Percentiles rank a stretch among this genome's conserved stretches.
Conservation (phyloP, 2,797 vertebrate species). For the Pitangus sulphuratus region DNA sequence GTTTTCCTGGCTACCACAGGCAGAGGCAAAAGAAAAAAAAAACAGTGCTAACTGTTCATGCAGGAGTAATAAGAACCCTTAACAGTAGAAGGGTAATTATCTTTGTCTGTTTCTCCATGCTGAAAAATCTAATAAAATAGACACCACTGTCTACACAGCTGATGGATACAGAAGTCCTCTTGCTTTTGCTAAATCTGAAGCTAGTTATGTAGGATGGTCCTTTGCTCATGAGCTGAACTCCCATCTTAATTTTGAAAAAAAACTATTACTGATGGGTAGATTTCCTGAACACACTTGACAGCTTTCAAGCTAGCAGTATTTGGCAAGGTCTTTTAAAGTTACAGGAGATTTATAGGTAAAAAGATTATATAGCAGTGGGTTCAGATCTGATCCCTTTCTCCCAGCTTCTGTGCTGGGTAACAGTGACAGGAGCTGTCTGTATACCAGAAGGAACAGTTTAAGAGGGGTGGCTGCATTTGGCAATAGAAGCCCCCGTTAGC, state of each 20-base stretch:
- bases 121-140: slow-evolving; percentile 50
- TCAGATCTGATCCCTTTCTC: slow-evolving; percentile 23
- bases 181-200: neutral
- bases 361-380: slow-evolving; percentile 61
- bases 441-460: slow-evolving; percentile 72
- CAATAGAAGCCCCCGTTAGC: slow-evolving; percentile 82
- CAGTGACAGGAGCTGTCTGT: slow-evolving; percentile 73
- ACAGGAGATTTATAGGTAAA: slow-evolving; percentile 62
- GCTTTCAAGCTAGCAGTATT: slow-evolving; percentile 46
- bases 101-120: slow-evolving; percentile 68
- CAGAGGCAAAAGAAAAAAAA: slow-evolving; percentile 67
- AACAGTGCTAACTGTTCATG: slow-evolving; percentile 61
- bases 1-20: slow-evolving; percentile 38
- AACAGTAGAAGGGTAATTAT: slow-evolving; percentile 75
- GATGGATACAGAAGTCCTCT: neutral
- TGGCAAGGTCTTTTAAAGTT: slow-evolving; percentile 57
- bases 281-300: slow-evolving; percentile 57
- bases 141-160: neutral
- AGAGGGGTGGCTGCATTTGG: slow-evolving; percentile 71
- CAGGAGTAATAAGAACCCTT: slow-evolving; percentile 72
- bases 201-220: neutral
- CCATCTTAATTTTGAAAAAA: slow-evolving; percentile 66
- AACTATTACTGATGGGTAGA: slow-evolving; percentile 37
- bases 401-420: slow-evolving; percentile 27
- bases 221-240: slow-evolving; percentile 41